Conservation (phyloP, 2,113 vertebrate species). For the Brachyistius frenatus region DNA sequence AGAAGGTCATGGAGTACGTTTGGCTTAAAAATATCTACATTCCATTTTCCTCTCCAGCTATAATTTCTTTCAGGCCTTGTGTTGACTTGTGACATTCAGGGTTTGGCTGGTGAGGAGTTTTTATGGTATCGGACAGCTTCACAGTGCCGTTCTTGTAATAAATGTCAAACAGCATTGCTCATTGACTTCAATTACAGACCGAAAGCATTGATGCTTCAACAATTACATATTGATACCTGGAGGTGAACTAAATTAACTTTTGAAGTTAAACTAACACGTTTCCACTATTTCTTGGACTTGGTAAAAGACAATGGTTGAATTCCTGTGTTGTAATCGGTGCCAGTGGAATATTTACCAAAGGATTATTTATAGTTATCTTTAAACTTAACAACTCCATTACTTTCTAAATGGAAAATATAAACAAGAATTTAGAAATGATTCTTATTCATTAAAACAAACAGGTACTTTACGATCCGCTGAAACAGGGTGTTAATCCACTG, state of each 20-base stretch:
- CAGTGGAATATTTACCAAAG: neutral
- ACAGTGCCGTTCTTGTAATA: neutral
- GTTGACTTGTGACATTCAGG: neutral
- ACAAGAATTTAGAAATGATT: no score
- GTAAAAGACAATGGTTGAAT: constrained; percentile 46
- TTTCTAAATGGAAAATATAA: no score
- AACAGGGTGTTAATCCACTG: no score
- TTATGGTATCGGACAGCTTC: neutral
- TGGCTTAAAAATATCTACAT: constrained; percentile 3
- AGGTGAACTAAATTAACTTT: neutral
- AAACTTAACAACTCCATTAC: no score
- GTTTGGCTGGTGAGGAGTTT: neutral
- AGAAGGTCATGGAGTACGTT: constrained; percentile 24
- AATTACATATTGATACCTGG: neutral
- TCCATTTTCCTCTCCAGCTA: constrained; percentile 8
- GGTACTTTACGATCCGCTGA: no score
- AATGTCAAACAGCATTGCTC: neutral
- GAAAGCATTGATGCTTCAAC: neutral
- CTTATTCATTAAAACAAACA: no score
- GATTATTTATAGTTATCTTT: neutral
- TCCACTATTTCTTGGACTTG: constrained; percentile 4
- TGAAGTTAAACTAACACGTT: neutral
- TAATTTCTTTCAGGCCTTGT: constrained; percentile 12
- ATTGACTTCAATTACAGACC: neutral
- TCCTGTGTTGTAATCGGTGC: constrained; percentile 24